phyloP scores from a whole-genome alignment of 2,113 vertebrate genomes.

The Greenwoodochromis staneri region DNA sequence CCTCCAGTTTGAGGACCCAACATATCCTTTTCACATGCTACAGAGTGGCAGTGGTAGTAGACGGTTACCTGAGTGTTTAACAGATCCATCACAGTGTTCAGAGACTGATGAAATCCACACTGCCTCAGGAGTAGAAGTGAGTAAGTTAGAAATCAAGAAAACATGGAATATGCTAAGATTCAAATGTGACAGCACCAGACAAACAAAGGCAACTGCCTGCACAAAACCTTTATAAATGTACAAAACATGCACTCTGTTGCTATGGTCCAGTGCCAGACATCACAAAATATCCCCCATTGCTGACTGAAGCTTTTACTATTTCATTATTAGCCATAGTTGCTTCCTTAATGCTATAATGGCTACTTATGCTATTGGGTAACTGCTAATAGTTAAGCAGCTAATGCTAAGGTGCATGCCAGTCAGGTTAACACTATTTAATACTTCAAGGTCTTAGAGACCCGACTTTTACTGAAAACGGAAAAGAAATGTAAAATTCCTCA shows the following conservation, averaged over 20 bases:
- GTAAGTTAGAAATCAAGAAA: not conserved
- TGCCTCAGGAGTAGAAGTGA: not conserved
- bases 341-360: not conserved
- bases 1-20: conserved; percentile 56
- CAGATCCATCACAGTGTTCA: not conserved
- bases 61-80: not conserved
- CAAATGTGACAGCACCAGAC: not conserved
- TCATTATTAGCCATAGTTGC: not conserved
- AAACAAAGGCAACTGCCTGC: not conserved
- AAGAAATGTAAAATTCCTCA: not conserved
- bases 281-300: not conserved
- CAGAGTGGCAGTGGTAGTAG: conserved; percentile 1
- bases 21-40: conserved; percentile 53
- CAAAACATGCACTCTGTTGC: not conserved
- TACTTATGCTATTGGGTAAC: not conserved
- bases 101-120: not conserved
- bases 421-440: not conserved
- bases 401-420: not conserved
- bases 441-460: not conserved
- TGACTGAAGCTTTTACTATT: not conserved
- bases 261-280: not conserved
- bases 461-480: not conserved
- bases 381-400: not conserved
- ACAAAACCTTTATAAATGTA: not conserved
- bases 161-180: not conserved